These are phyloP conservation scores for Falco rusticolus DNA, from an alignment of 2,797 vertebrate genomes.

Conservation along the genomic window DNA sequence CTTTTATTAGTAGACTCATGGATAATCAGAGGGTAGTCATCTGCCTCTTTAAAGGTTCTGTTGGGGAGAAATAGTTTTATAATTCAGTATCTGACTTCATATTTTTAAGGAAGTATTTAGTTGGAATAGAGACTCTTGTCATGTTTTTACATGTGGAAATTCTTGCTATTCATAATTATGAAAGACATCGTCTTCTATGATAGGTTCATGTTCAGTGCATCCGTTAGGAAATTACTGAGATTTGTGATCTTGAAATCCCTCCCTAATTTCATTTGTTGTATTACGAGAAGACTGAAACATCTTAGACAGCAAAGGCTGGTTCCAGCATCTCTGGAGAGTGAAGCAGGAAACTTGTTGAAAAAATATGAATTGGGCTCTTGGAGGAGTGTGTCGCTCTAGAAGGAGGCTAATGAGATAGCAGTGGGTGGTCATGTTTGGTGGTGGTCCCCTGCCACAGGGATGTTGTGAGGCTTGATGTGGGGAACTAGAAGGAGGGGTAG, in stretches of 20 bases:
- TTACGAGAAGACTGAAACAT: not conserved
- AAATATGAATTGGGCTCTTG: not conserved
- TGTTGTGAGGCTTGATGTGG: not conserved
- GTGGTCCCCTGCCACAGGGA: not conserved
- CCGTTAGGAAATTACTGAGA: not conserved
- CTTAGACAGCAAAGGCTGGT: not conserved
- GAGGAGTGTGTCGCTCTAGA: not conserved
- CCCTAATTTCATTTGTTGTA: not conserved
- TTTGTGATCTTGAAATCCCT: slow-evolving; percentile 10
- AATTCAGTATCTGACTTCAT: not conserved
- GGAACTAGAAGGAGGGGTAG: not conserved
- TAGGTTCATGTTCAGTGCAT: not conserved
- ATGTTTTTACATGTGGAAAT: not conserved
- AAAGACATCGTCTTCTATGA: not conserved
- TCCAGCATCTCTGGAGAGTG: not conserved
- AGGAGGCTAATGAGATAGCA: not conserved
- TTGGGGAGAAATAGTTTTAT: not conserved
- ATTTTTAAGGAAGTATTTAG: not conserved
- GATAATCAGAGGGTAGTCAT: slow-evolving; percentile 43
- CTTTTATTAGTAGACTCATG: slow-evolving; percentile 29
- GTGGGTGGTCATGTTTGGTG: not conserved
- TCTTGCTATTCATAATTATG: not conserved
- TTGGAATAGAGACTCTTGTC: not conserved
- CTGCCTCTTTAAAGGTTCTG: slow-evolving; percentile 4
- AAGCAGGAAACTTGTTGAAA: not conserved